Percentiles rank a stretch among this genome's conserved stretches.
phyloP scores from a whole-genome alignment of 2,888 invertebrate species.

The Oithona nana region DNA sequence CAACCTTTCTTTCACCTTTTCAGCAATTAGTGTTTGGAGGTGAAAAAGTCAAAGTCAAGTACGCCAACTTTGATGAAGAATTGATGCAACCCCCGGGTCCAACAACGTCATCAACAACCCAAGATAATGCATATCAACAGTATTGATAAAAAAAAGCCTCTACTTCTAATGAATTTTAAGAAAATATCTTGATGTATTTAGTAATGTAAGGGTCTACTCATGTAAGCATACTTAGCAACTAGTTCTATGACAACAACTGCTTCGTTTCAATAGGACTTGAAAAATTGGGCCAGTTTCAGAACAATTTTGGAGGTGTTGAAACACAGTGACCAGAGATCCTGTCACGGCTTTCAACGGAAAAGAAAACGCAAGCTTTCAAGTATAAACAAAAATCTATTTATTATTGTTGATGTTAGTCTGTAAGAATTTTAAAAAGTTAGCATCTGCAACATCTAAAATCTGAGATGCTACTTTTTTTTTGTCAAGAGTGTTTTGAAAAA shows the following conservation, averaged over 20 bases:
- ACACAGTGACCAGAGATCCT: background rate
- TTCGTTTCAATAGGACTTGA: background rate
- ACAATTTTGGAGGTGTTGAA: background rate
- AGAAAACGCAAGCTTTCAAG: background rate
- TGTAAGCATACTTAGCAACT: too few species aligned
- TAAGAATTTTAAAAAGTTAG: too few species aligned
- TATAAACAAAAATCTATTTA: background rate
- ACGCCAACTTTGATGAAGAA: slow-evolving; percentile 15
- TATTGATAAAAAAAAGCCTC: background rate
- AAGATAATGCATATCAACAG: background rate
- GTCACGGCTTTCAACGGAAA: background rate
- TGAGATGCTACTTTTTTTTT: too few species aligned
- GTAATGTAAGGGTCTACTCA: background rate
- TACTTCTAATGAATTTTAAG: background rate
- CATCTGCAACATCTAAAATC: too few species aligned
- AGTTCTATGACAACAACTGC: background rate
- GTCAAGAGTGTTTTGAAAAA: background rate
- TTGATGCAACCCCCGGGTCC: background rate
- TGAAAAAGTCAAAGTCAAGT: slow-evolving; percentile 12
- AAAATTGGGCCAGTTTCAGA: background rate
- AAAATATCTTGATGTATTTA: background rate
- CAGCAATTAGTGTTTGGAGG: slow-evolving; percentile 17
- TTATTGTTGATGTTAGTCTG: background rate
- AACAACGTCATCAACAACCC: background rate
- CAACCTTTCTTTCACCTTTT: slow-evolving; percentile 7